These are phyloP conservation scores for Ptychobarbus kaznakovi DNA, from an alignment of 2,797 vertebrate genomes.

Conservation along the genomic window DNA sequence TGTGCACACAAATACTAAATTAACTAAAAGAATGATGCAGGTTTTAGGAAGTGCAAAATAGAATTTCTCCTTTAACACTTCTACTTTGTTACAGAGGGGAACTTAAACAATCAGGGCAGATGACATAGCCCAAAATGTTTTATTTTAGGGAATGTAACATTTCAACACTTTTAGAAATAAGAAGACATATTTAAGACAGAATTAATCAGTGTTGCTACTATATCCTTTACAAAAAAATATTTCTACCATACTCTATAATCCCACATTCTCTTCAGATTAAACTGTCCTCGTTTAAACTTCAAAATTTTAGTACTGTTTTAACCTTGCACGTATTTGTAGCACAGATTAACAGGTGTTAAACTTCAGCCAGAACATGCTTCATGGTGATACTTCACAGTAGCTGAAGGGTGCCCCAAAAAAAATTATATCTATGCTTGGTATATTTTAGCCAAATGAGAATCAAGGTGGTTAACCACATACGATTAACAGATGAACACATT, in stretches of 20 bases:
- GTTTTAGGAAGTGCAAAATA: background rate
- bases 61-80: background rate
- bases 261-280: background rate
- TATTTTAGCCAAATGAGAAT: background rate
- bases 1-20: background rate
- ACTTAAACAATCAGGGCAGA: background rate
- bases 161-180: background rate
- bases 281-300: background rate
- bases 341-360: background rate
- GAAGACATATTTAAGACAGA: background rate
- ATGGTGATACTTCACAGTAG: background rate
- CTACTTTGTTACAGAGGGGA: background rate
- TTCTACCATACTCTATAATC: background rate
- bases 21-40: background rate
- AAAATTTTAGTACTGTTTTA: background rate
- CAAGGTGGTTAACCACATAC: constrained; percentile 3
- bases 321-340: background rate
- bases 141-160: background rate
- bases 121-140: background rate
- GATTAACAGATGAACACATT: background rate
- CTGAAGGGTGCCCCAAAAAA: background rate
- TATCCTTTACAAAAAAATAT: background rate
- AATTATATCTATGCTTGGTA: background rate
- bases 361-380: background rate
- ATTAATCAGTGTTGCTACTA: background rate